Conservation (phyloP, 2,888 invertebrate genomes). For the Hydroisotoma schaefferi region DNA sequence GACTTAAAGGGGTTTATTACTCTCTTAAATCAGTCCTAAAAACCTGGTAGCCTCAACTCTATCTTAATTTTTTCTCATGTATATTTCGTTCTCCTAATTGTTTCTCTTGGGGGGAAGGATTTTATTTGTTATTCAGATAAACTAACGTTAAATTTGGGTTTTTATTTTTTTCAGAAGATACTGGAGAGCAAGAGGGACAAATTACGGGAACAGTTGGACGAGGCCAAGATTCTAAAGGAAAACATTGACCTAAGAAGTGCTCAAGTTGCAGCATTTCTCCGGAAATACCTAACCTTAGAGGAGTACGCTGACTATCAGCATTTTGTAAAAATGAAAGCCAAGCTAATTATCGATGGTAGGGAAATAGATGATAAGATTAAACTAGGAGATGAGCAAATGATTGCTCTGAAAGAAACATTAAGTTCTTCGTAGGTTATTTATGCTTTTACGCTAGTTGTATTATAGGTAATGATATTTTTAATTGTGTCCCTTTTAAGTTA, state of each 20-base stretch:
- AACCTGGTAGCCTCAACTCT: background rate
- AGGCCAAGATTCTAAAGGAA: constrained; percentile 74
- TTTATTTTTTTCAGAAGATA: constrained; percentile 53
- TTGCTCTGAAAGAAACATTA: constrained; percentile 65
- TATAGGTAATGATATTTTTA: too few species aligned
- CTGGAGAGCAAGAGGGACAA: constrained; percentile 72
- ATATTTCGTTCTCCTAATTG: too few species aligned
- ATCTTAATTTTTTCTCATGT: constrained; percentile 15
- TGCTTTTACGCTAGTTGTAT: too few species aligned
- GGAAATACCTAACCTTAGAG: constrained; percentile 67
- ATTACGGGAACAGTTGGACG: constrained; percentile 71
- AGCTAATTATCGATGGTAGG: constrained; percentile 73
- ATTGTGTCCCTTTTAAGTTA: too few species aligned
- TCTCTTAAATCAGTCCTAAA: too few species aligned
- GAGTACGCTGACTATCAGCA: constrained; percentile 76
- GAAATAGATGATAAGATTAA: constrained; percentile 80
- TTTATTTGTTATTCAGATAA: too few species aligned
- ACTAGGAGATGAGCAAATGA: constrained; percentile 73
- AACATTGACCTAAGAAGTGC: constrained; percentile 74
- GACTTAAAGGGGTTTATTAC: too few species aligned
- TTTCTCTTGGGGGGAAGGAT: too few species aligned
- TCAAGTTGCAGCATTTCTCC: constrained; percentile 66
- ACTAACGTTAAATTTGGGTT: too few species aligned
- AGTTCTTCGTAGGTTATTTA: too few species aligned
- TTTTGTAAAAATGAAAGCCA: constrained; percentile 82